Evolutionary conservation across 2,113 vertebrate species (phyloP).

Genomic region (Delphinapterus leucas): DNA sequence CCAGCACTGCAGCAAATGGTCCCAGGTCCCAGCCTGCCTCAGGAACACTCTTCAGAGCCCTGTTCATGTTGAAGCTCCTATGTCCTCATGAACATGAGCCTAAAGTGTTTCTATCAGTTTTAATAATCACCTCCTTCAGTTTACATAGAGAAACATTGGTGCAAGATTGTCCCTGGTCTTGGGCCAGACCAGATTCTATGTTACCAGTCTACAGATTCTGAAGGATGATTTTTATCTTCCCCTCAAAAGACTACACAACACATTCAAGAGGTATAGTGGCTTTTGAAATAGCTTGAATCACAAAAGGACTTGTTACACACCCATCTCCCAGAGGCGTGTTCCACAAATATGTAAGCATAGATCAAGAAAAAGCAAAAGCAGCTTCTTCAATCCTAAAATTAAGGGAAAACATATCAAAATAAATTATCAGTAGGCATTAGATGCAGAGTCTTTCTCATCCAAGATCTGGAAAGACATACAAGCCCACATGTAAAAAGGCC

Average conservation of each 20-base stretch:
- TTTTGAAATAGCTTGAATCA: background rate
- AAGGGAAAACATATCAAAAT: background rate
- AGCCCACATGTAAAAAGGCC: background rate
- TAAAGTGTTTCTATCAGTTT: background rate
- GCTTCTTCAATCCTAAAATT: background rate
- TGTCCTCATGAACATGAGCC: background rate
- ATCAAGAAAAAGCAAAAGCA: background rate
- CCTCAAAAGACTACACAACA: background rate
- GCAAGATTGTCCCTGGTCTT: background rate
- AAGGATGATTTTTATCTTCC: background rate
- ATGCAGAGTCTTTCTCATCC: background rate
- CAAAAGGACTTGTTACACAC: background rate
- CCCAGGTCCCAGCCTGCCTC: background rate
- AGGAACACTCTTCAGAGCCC: background rate
- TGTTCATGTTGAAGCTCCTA: background rate
- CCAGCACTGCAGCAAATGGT: background rate
- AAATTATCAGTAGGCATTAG: background rate
- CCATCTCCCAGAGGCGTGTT: background rate
- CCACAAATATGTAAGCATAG: background rate
- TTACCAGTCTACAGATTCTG: background rate
- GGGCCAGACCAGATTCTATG: background rate
- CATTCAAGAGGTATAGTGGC: background rate
- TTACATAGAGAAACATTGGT: background rate
- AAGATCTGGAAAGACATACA: background rate
- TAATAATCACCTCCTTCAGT: background rate